Evolutionary conservation across 2,113 vertebrate genomes (phyloP).

Genomic region (Edolisoma coerulescens): DNA sequence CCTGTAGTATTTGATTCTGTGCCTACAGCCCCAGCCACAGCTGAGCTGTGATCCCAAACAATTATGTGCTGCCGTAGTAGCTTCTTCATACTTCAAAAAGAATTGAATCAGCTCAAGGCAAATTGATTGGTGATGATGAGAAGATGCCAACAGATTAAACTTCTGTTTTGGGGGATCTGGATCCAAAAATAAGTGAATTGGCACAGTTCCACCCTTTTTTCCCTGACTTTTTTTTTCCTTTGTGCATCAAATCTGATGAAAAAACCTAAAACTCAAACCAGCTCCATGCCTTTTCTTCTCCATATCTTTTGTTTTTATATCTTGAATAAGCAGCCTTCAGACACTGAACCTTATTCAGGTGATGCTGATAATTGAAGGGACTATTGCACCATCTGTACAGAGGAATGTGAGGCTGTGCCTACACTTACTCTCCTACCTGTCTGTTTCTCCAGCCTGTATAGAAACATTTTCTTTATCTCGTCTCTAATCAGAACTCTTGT

Average conservation of each 20-base stretch:
- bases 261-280: background rate
- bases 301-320: background rate
- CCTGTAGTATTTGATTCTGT: background rate
- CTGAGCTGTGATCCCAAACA: background rate
- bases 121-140: background rate
- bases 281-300: background rate
- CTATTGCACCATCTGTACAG: background rate
- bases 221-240: background rate
- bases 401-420: background rate
- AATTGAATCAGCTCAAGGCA: background rate
- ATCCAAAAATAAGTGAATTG: background rate
- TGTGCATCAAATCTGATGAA: background rate
- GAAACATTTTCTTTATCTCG: background rate
- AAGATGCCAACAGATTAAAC: background rate
- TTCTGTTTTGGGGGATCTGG: background rate
- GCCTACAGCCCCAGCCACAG: background rate
- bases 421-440: background rate
- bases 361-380: background rate
- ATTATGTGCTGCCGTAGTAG: background rate
- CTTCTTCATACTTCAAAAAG: background rate
- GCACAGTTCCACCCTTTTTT: background rate
- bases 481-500: background rate
- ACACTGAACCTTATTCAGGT: background rate
- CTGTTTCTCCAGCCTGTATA: background rate
- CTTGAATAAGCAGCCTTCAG: background rate